phyloP scores from a whole-genome alignment of 2,797 vertebrate genomes.

The Halcyon leucocephala region DNA sequence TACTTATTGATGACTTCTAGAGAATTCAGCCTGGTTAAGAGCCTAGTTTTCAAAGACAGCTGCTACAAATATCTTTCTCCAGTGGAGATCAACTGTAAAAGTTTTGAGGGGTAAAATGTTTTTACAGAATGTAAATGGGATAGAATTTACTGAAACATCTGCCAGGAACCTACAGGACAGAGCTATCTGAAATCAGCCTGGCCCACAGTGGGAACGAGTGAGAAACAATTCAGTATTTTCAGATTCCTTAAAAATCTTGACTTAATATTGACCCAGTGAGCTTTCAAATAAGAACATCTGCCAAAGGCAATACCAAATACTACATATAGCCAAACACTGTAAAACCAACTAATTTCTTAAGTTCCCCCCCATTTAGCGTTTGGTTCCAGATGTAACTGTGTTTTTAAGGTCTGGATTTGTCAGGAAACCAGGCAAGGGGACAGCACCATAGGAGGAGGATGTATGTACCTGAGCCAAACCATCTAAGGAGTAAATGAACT shows the following conservation, averaged over 20 bases:
- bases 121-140: neutral
- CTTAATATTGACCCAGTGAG: constrained; percentile 16
- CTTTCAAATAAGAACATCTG: constrained; percentile 12
- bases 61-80: neutral
- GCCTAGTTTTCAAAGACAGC: neutral
- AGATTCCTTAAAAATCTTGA: constrained; percentile 40
- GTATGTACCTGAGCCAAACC: neutral
- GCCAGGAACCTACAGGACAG: neutral
- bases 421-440: constrained; percentile 22
- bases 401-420: constrained; percentile 17
- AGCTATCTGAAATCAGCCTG: neutral
- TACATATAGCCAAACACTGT: constrained; percentile 20
- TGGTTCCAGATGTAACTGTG: constrained; percentile 16
- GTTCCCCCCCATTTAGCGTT: neutral
- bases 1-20: neutral
- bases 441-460: neutral
- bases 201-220: neutral
- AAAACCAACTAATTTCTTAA: constrained; percentile 32
- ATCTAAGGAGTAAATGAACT: constrained; percentile 12
- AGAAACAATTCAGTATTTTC: constrained; percentile 30
- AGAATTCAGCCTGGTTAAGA: neutral
- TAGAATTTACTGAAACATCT: neutral
- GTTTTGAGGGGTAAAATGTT: neutral
- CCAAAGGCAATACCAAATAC: constrained; percentile 39
- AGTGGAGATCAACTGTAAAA: neutral